Evolutionary conservation across 2,113 vertebrate genomes (phyloP).

Genomic region (Uria lomvia): DNA sequence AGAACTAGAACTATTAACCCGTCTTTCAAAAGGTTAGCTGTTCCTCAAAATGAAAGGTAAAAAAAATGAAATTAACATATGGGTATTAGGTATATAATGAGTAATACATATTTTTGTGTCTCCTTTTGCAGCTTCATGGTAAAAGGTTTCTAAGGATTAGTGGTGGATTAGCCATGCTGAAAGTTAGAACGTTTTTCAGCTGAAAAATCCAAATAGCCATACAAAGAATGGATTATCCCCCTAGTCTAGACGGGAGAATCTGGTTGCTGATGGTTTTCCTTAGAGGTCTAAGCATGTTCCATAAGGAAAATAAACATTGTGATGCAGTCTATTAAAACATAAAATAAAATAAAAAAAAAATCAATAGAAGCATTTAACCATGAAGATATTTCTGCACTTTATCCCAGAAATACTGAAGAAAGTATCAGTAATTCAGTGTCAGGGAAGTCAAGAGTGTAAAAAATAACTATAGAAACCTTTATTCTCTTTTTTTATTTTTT

Average conservation of each 20-base stretch:
- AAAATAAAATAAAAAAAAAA: not conserved
- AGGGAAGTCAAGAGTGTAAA: not conserved
- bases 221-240: not conserved
- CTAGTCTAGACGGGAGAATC: not conserved
- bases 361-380: not conserved
- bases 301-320: not conserved
- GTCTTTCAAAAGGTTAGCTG: not conserved
- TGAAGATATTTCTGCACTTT: not conserved
- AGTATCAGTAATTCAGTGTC: not conserved
- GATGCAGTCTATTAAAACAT: not conserved
- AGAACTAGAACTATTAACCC: not conserved
- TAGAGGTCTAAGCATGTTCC: not conserved
- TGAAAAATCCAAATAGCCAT: constrained; percentile 12
- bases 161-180: not conserved
- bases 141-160: constrained; percentile 30
- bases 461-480: not conserved
- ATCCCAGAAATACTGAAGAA: not conserved
- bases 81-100: not conserved
- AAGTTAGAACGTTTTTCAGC: constrained; percentile 21
- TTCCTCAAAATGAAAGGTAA: not conserved
- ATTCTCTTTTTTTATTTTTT: not conserved
- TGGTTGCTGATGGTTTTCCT: not conserved
- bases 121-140: not conserved
- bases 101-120: not conserved
- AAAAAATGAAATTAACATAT: not conserved